A percentile compares a stretch with the other conserved stretches of the same genome.
Evolutionary conservation across 1,140 invertebrate species (phyloP).

Genomic region (Ceratitis capitata): DNA sequence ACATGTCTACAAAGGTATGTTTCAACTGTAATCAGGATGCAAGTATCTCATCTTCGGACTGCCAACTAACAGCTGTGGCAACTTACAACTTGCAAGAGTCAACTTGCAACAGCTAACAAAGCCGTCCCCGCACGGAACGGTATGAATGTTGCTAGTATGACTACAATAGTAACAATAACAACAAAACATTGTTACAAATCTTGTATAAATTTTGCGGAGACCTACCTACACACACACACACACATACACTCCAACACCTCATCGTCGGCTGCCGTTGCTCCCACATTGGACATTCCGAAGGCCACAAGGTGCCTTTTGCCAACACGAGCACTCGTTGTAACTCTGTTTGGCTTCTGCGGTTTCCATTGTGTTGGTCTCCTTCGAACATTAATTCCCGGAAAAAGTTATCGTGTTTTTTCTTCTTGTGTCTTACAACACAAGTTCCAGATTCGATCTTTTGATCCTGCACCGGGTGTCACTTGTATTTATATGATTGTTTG

Average conservation of each 20-base stretch:
- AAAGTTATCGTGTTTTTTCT: background rate
- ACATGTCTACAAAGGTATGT: background rate
- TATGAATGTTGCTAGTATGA: background rate
- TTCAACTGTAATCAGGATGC: constrained; percentile 58
- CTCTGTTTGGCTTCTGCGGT: background rate
- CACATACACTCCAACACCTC: background rate
- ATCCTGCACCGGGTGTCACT: constrained; percentile 35
- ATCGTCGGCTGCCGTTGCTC: background rate
- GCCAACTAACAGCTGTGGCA: constrained; percentile 62
- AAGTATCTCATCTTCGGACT: constrained; percentile 63
- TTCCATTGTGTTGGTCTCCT: background rate
- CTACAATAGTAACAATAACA: background rate
- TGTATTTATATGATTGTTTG: constrained; percentile 8
- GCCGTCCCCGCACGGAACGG: constrained; percentile 49
- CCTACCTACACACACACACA: background rate
- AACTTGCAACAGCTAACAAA: constrained; percentile 56
- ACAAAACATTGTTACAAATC: background rate
- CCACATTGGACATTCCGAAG: background rate
- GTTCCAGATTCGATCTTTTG: constrained; percentile 36
- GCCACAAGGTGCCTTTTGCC: background rate
- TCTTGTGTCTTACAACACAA: constrained; percentile 15
- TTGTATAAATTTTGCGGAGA: background rate
- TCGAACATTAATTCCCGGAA: constrained; percentile 37
- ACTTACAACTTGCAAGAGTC: constrained; percentile 44
- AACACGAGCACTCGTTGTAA: background rate